These are phyloP conservation scores for Pangasius mekongensis DNA, from an alignment of 2,797 vertebrate genomes.

Conservation along the genomic window DNA sequence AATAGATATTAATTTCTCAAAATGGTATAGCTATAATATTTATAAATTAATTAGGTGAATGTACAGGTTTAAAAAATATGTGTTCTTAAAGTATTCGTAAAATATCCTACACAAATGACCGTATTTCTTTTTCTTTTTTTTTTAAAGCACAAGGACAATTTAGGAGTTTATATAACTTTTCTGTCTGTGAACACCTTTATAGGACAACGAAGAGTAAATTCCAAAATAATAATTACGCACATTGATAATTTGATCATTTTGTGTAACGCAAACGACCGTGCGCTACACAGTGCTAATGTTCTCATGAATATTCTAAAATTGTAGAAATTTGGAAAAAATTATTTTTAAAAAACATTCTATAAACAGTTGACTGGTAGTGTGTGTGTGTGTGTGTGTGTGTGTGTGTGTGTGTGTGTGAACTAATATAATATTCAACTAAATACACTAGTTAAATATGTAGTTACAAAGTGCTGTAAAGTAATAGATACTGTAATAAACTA, in stretches of 20 bases:
- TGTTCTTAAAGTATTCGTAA: not conserved
- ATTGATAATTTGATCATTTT: not conserved
- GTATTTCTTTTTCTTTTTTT: not conserved
- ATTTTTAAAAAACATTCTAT: not conserved
- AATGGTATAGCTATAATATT: not conserved
- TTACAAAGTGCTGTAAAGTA: not conserved
- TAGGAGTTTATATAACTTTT: not conserved
- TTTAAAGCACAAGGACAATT: not conserved
- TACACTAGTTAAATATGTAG: not conserved
- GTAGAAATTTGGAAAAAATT: not conserved
- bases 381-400: no score
- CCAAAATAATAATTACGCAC: not conserved
- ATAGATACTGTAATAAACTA: not conserved
- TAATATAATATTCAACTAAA: not conserved
- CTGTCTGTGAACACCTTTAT: not conserved
- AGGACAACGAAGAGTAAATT: not conserved
- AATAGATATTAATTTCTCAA: not conserved
- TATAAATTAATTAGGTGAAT: not conserved
- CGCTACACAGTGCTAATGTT: not conserved
- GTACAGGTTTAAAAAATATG: not conserved
- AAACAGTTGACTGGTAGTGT: not conserved
- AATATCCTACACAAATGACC: not conserved
- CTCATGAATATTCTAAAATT: not conserved
- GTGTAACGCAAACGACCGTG: not conserved
- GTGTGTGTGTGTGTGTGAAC: no score